Evolutionary conservation across 2,113 vertebrate genomes (phyloP).

Genomic region (Leiothrix lutea): DNA sequence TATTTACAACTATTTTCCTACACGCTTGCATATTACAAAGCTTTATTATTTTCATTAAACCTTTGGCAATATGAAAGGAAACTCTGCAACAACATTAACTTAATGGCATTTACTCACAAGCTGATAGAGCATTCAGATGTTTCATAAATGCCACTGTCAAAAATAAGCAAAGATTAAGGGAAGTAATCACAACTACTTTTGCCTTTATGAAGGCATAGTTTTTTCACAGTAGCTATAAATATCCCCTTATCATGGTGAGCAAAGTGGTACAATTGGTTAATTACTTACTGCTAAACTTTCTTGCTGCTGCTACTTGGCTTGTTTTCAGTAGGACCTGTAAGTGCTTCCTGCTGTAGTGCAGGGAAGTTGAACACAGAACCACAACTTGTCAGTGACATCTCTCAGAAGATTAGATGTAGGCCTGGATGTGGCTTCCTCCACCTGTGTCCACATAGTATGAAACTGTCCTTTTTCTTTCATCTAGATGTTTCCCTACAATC

Average conservation of each 20-base stretch:
- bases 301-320: not conserved
- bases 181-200: not conserved
- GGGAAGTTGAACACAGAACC: not conserved
- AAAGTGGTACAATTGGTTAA: not conserved
- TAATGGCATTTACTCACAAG: not conserved
- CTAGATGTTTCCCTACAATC: not conserved
- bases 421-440: not conserved
- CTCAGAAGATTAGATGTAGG: not conserved
- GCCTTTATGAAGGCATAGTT: not conserved
- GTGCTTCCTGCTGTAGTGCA: not conserved
- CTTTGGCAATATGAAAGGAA: not conserved
- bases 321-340: not conserved
- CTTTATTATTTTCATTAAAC: not conserved
- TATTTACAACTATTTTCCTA: not conserved
- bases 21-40: not conserved
- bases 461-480: not conserved
- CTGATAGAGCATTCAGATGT: not conserved
- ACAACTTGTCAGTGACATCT: not conserved
- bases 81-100: not conserved
- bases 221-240: not conserved
- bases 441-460: not conserved
- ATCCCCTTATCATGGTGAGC: not conserved
- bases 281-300: not conserved
- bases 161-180: not conserved
- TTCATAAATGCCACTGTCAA: not conserved